A percentile compares a stretch with the other conserved stretches of the same genome.
Conservation (phyloP, 2,113 vertebrate species). For the Cynopterus brachyotis region DNA sequence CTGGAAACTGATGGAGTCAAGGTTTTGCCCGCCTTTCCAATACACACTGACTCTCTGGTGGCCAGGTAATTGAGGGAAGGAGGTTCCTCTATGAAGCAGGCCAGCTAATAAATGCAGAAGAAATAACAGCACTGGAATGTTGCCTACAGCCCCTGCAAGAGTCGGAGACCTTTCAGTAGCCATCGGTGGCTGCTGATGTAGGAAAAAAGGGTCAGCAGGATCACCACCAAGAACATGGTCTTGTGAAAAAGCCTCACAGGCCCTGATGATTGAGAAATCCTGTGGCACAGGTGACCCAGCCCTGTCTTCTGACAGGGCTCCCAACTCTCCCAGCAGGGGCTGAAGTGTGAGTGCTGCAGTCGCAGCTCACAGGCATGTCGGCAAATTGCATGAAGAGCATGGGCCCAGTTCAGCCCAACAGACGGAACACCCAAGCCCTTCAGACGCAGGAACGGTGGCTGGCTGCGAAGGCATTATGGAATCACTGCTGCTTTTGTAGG, state of each 20-base stretch:
- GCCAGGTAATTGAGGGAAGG: background rate
- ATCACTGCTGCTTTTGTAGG: background rate
- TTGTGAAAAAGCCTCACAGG: background rate
- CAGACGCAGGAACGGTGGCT: background rate
- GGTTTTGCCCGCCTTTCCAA: background rate
- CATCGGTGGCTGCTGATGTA: background rate
- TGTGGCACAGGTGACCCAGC: background rate
- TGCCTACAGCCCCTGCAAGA: background rate
- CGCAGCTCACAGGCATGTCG: background rate
- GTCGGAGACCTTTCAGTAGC: background rate
- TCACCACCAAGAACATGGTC: background rate
- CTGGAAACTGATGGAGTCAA: background rate
- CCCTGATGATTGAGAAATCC: background rate
- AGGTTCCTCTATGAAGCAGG: background rate
- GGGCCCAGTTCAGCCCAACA: background rate
- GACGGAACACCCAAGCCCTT: background rate
- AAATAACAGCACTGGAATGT: background rate
- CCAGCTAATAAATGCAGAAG: background rate
- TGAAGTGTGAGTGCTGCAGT: background rate
- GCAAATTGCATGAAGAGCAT: background rate
- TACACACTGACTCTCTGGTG: background rate
- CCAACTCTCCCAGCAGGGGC: background rate
- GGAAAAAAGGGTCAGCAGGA: background rate
- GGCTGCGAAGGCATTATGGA: background rate
- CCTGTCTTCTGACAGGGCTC: background rate